A percentile compares a stretch with the other conserved stretches of the same genome.
Evolutionary conservation across 1,140 invertebrate species (phyloP).

Genomic region (Ips typographus): DNA sequence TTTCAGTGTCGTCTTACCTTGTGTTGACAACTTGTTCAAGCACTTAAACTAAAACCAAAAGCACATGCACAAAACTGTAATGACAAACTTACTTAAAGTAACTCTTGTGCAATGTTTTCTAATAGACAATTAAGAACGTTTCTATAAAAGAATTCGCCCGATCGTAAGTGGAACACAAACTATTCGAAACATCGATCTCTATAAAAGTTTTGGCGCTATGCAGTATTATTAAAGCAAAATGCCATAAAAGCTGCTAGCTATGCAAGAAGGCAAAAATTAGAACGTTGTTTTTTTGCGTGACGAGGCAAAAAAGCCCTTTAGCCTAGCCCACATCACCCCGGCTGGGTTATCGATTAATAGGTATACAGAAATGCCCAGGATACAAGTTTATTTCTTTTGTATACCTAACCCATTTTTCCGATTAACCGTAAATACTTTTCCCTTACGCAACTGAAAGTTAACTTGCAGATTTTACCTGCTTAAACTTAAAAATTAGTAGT

Average conservation of each 20-base stretch:
- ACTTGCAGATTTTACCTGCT: conserved; percentile 11
- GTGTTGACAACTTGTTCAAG: no score
- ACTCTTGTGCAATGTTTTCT: no score
- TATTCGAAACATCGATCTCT: background rate
- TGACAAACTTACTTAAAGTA: no score
- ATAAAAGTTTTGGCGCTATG: conserved; percentile 12
- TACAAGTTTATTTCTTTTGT: conserved; percentile 35
- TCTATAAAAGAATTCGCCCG: background rate
- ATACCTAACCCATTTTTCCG: conserved; percentile 33
- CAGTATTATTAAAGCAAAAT: conserved; percentile 11
- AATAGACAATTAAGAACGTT: no score
- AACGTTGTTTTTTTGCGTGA: conserved; percentile 21
- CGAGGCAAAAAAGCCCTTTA: conserved; percentile 23
- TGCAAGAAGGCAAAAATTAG: conserved; percentile 17
- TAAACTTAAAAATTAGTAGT: no score
- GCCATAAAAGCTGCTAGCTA: conserved; percentile 3
- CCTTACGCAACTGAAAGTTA: conserved; percentile 18
- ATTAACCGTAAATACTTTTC: conserved; percentile 15
- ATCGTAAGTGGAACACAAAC: background rate
- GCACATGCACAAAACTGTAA: no score
- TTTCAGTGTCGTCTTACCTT: no score
- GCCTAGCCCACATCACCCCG: conserved; percentile 19
- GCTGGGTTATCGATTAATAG: conserved; percentile 28
- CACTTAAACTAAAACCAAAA: no score
- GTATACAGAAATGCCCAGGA: conserved; percentile 37